Evolutionary conservation across 2,797 vertebrate genomes (phyloP), one percentile per base, ranked within the genome.

Genomic region (Acanthopagrus latus): DNA sequence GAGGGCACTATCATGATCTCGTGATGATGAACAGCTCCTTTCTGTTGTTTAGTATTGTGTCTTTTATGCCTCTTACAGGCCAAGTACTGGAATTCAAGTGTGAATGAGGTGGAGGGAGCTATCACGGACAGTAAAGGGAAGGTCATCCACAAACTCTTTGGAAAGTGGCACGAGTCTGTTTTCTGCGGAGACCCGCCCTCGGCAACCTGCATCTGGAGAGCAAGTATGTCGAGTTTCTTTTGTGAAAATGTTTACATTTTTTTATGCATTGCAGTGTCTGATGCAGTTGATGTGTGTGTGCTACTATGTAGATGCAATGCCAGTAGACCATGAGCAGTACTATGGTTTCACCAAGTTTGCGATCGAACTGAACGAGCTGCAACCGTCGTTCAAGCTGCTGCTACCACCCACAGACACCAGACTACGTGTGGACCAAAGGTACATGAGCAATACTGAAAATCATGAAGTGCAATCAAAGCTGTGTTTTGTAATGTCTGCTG

Each of bases 291-390:
- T 80, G 21, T 65, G 38, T 81, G 4, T 87, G 20, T 90, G 68
- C 11, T 5, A 43, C 11, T 5, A 43, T 89, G 33, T 84, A 99
- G 98, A 97, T 93, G 93, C 96, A 0, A 97, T 99, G 96, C 97
- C 97, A 7, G 93, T 94, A 23, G 96, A 96, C 80, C 92, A 95
- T 18, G 97, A 99, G 68, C 96, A 97, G 75, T 99, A 97, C 92
- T 99, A 98, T 8, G 97, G 98, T 76, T 99, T 99, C 88, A 99
- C 98, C 21, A 97, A 97, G 67, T 99, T 97, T 94, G 97, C 98
- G 44, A 83, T 98, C 75, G 97, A 97, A 89, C 93, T 99, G 86
- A 99, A 99, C 71, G 98, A 99, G 91, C 74, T 99, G 83, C 96
- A 97, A 7, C 81, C 92, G 0, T 91, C 91, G 27, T 92, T 93